A percentile compares a stretch with the other conserved stretches of the same genome.
phyloP scores from a whole-genome alignment of 2,888 invertebrate genomes.

The Helleia helle region DNA sequence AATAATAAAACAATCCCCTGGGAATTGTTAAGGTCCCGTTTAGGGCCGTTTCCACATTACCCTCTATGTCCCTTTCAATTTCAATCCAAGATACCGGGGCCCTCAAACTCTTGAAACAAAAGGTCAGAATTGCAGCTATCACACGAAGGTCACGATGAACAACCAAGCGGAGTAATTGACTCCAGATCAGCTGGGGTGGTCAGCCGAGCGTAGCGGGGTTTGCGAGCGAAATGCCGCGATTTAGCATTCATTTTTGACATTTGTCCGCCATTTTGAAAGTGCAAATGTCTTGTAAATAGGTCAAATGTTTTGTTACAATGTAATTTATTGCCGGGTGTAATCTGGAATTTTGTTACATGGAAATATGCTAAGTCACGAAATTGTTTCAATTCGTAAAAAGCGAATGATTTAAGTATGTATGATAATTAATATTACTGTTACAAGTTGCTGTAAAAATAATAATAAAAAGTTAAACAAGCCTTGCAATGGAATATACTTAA shows the following conservation, averaged over 20 bases:
- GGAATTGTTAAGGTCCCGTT: too few relatives aligned
- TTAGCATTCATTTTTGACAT: conserved; percentile 31
- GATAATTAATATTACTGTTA: too few relatives aligned
- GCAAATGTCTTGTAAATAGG: not conserved
- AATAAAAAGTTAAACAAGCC: too few relatives aligned
- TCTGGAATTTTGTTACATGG: too few relatives aligned
- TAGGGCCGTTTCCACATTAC: not conserved
- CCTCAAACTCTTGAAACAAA: not conserved
- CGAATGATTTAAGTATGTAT: too few relatives aligned
- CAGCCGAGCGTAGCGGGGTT: conserved; percentile 22
- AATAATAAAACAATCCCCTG: too few relatives aligned
- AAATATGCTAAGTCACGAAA: too few relatives aligned
- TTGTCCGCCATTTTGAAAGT: conserved; percentile 26
- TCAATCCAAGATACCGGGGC: conserved; percentile 2
- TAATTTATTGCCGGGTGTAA: too few relatives aligned
- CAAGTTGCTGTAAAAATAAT: too few relatives aligned
- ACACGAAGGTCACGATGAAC: conserved; percentile 21
- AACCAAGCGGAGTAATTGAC: conserved; percentile 31
- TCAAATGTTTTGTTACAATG: too few relatives aligned
- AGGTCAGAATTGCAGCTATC: conserved; percentile 3
- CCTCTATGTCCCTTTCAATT: not conserved
- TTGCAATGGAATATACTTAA: too few relatives aligned
- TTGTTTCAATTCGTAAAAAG: too few relatives aligned
- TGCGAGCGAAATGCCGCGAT: conserved; percentile 23
- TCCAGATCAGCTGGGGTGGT: conserved; percentile 19